phyloP scores from a whole-genome alignment of 2,888 invertebrate genomes.

The Amblyteles armatorius region DNA sequence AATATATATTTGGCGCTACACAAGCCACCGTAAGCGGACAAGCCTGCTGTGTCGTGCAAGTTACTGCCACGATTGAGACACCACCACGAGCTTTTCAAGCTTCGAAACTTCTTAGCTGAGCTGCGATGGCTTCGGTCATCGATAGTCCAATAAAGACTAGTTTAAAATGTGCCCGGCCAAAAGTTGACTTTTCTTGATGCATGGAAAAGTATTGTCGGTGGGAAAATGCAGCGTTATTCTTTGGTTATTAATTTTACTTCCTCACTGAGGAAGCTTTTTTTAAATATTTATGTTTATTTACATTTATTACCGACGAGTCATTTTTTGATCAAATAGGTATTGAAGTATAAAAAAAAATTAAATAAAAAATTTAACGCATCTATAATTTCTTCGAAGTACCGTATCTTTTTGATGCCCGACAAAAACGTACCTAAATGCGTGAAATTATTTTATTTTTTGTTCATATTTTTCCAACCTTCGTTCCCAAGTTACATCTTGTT shows the following conservation, averaged over 20 bases:
- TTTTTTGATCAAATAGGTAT: background rate
- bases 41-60: background rate
- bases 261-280: background rate
- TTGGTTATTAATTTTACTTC: background rate
- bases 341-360: background rate
- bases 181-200: background rate
- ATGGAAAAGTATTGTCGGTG: too few relatives aligned
- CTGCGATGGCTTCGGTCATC: background rate
- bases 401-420: background rate
- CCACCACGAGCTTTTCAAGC: conserved; percentile 28
- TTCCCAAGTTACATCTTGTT: background rate
- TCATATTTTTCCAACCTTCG: background rate
- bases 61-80: conserved; percentile 32
- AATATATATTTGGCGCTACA: conserved; percentile 1
- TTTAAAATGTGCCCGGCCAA: background rate
- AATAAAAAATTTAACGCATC: too few relatives aligned
- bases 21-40: conserved; percentile 17
- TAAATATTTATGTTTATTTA: background rate
- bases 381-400: too few relatives aligned
- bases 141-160: background rate
- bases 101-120: background rate
- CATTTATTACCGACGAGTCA: background rate
- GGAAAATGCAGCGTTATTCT: background rate
- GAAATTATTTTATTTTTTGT: background rate
- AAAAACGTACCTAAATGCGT: background rate